These are phyloP conservation scores for Drosophila punjabiensis DNA, from an alignment of 1,140 invertebrate species.

Conservation along the genomic window DNA sequence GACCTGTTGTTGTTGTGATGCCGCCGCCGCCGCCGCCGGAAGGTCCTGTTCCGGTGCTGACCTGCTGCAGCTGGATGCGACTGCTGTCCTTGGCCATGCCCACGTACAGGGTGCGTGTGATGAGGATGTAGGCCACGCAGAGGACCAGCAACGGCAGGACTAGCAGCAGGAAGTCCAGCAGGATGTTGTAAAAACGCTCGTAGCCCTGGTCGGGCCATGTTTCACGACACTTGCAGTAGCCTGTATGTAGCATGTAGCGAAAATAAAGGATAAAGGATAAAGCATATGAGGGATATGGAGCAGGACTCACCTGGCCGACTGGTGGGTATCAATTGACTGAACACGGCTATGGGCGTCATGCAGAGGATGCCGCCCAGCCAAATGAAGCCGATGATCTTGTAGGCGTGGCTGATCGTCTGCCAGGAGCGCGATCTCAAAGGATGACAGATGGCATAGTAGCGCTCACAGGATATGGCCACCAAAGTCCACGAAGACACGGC, in stretches of 20 bases:
- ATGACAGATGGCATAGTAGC: constrained; percentile 96
- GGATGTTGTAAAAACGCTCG: constrained; percentile 91
- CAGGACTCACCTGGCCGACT: constrained; percentile 70
- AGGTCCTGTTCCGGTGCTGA: neutral
- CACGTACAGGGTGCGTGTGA: constrained; percentile 90
- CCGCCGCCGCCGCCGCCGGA: constrained; percentile 1
- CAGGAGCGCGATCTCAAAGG: constrained; percentile 93
- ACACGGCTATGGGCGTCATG: constrained; percentile 89
- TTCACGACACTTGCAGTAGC: constrained; percentile 90
- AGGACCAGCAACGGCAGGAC: constrained; percentile 92
- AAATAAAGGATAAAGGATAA: neutral
- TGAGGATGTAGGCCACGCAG: constrained; percentile 90
- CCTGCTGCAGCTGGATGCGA: constrained; percentile 19
- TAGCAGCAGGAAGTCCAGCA: constrained; percentile 90
- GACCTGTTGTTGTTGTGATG: neutral
- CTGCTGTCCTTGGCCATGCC: constrained; percentile 86
- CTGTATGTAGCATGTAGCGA: constrained; percentile 26
- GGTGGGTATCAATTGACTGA: constrained; percentile 88
- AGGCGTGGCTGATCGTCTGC: constrained; percentile 96
- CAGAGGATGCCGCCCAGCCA: constrained; percentile 90
- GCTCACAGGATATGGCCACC: constrained; percentile 95
- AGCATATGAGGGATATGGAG: neutral
- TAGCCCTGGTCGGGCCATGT: constrained; percentile 88
- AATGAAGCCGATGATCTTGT: constrained; percentile 93
- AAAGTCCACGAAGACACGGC: constrained; percentile 96